Conservation (phyloP, 30 jellyfish, hydroid and myxozoan genomes). For the Morbakka virulenta region DNA sequence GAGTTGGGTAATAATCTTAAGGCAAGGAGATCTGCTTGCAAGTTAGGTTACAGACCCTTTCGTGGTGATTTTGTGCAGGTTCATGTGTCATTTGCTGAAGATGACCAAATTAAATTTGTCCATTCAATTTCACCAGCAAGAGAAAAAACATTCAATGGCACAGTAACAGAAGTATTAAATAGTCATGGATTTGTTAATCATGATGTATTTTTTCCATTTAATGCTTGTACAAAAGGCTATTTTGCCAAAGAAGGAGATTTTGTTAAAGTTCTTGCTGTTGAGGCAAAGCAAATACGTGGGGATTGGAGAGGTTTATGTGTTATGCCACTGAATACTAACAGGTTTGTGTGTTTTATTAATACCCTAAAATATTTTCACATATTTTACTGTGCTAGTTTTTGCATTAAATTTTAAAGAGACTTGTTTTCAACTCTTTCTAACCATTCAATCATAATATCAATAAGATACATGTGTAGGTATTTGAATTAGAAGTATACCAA, state of each 20-base stretch:
- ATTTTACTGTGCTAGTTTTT: too few species aligned
- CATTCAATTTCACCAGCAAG: constrained; percentile 63
- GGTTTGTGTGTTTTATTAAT: too few species aligned
- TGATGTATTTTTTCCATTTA: constrained; percentile 52
- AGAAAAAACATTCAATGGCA: constrained; percentile 63
- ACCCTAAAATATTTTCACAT: too few species aligned
- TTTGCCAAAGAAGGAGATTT: constrained; percentile 60
- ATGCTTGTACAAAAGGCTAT: constrained; percentile 50
- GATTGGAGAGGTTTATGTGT: constrained; percentile 98
- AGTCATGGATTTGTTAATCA: constrained; percentile 70
- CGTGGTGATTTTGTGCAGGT: constrained; percentile 79
- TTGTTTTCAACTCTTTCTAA: too few species aligned
- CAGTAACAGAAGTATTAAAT: constrained; percentile 43
- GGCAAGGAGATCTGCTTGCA: constrained; percentile 8
- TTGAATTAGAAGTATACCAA: too few species aligned
- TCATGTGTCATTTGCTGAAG: constrained; percentile 20
- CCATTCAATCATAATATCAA: too few species aligned
- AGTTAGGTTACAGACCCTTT: constrained; percentile 64
- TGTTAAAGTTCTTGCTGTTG: constrained; percentile 75
- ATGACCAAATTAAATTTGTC: constrained; percentile 2
- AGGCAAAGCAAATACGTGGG: constrained; percentile 67
- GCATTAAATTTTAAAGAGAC: too few species aligned
- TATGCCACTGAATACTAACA: too few species aligned
- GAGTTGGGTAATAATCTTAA: constrained; percentile 2
- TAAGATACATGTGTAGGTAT: too few species aligned